A percentile compares a stretch with the other conserved stretches of the same genome.
Conservation (phyloP, 2,888 invertebrate species). For the Brenthis daphne region DNA sequence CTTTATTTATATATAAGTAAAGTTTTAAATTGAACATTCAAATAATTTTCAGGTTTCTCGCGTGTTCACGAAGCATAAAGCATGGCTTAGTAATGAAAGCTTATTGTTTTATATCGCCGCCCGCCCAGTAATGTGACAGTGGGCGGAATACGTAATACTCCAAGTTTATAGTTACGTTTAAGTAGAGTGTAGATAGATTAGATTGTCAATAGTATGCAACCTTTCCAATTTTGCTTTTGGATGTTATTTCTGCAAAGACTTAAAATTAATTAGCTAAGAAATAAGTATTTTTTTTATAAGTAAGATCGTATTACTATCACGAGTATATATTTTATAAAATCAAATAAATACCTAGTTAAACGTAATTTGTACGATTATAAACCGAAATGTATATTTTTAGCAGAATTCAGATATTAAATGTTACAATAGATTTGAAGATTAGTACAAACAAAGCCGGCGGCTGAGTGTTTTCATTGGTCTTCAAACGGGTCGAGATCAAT, state of each 20-base stretch:
- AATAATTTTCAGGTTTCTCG: slow-evolving; percentile 45
- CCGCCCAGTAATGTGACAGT: slow-evolving; percentile 71
- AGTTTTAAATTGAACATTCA: slow-evolving; percentile 24
- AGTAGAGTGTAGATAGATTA: slow-evolving; percentile 1
- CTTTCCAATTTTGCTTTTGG: too few species aligned
- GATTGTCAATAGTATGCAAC: too few species aligned
- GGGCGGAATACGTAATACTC: slow-evolving; percentile 57
- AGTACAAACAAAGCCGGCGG: slow-evolving; percentile 8
- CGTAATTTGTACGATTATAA: too few species aligned
- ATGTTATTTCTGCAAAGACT: too few species aligned
- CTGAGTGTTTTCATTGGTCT: slow-evolving; percentile 20
- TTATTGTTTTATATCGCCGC: slow-evolving; percentile 79
- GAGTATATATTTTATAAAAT: too few species aligned
- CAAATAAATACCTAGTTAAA: too few species aligned
- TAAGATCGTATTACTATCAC: too few species aligned
- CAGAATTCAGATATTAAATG: slow-evolving; percentile 5
- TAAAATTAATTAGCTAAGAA: too few species aligned
- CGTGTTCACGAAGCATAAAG: slow-evolving; percentile 69
- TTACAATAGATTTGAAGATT: slow-evolving; percentile 11
- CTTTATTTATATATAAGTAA: slow-evolving; percentile 17
- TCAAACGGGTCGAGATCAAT: neutral
- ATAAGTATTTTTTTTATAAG: too few species aligned
- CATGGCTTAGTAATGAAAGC: slow-evolving; percentile 68
- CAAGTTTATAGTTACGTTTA: slow-evolving; percentile 37
- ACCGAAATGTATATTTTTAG: too few species aligned